A percentile compares a stretch with the other conserved stretches of the same genome.
Evolutionary conservation across 2,797 vertebrate genomes (phyloP).

Genomic region (Myotis vivesi): DNA sequence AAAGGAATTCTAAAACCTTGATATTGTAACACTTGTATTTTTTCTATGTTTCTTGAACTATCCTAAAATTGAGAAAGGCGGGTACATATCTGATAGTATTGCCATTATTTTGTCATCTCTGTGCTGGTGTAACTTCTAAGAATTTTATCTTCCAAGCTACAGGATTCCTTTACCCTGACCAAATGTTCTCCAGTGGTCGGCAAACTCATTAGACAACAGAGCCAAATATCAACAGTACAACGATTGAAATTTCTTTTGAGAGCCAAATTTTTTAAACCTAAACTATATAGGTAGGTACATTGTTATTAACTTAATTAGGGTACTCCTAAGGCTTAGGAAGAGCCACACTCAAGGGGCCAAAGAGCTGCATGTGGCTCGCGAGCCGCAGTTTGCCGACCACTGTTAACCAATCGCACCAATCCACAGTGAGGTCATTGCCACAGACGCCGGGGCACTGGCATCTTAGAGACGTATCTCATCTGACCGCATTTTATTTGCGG

Average conservation of each 20-base stretch:
- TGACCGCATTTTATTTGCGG: background rate
- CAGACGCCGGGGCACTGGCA: background rate
- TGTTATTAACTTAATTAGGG: no score
- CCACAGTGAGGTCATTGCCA: constrained; percentile 26
- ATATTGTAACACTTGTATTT: background rate
- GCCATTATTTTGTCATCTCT: constrained; percentile 8
- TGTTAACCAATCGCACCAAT: background rate
- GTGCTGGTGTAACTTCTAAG: background rate
- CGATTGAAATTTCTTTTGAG: no score
- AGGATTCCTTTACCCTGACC: constrained; percentile 29
- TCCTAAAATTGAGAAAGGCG: background rate
- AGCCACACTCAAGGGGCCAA: no score
- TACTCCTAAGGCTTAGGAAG: no score
- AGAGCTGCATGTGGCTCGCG: no score
- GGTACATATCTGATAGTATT: background rate
- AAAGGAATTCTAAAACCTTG: background rate
- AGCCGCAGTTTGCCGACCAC: no score
- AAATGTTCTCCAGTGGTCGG: background rate
- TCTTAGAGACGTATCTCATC: background rate
- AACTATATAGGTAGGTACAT: no score
- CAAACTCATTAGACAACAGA: no score
- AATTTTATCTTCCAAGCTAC: background rate
- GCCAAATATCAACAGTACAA: no score
- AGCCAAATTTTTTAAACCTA: no score
- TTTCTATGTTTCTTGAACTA: background rate